These are phyloP conservation scores for Poeciliopsis prolifica DNA, from an alignment of 2,113 vertebrate genomes.

Conservation along the genomic window DNA sequence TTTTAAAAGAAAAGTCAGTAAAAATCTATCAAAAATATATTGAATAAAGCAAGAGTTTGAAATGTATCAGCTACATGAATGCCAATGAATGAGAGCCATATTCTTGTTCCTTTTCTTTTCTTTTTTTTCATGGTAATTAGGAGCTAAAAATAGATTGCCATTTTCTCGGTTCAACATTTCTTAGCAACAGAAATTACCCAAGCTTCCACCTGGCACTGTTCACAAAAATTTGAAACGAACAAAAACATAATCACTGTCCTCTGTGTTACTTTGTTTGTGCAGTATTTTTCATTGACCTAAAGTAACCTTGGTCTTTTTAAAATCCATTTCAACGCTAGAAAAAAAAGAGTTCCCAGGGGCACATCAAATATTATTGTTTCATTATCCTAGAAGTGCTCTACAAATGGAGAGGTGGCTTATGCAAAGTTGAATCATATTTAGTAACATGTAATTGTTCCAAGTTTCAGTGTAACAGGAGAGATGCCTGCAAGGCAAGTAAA, in stretches of 20 bases:
- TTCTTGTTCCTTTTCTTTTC: not conserved
- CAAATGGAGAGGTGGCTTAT: not conserved
- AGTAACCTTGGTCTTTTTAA: not conserved
- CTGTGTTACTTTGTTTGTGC: not conserved
- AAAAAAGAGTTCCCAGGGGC: not conserved
- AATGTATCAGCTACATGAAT: not conserved
- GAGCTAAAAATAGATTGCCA: not conserved
- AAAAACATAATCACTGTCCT: not conserved
- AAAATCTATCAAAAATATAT: not conserved
- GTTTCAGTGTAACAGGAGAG: slow-evolving; percentile 8
- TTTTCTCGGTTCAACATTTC: not conserved
- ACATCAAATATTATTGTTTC: slow-evolving; percentile 6
- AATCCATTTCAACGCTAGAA: not conserved
- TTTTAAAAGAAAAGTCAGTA: not conserved
- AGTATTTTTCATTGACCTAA: not conserved
- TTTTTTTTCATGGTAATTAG: not conserved
- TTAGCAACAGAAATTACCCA: not conserved
- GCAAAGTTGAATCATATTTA: slow-evolving; percentile 1
- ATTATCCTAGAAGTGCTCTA: not conserved
- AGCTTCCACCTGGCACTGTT: not conserved
- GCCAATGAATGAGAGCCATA: not conserved
- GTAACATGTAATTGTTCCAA: slow-evolving; percentile 15
- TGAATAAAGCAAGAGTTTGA: not conserved
- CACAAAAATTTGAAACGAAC: not conserved
- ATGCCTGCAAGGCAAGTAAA: not conserved